Percentiles rank a stretch among this genome's conserved stretches.
These are phyloP conservation scores for Drosophila murphyi DNA, from an alignment of 1,140 invertebrate species.

Conservation along the genomic window DNA sequence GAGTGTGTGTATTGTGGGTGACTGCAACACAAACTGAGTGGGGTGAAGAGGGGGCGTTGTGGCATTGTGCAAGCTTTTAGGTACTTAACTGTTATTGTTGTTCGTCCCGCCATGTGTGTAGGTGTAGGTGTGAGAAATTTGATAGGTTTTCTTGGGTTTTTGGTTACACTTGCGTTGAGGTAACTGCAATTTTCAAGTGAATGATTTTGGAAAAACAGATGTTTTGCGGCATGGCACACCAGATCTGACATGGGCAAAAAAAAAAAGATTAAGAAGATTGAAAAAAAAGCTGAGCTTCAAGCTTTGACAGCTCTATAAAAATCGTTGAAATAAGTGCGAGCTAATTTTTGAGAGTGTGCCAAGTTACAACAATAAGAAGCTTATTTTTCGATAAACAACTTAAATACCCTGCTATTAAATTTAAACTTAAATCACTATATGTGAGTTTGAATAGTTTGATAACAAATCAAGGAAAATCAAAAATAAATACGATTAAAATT, in stretches of 20 bases:
- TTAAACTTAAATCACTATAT: too few species aligned
- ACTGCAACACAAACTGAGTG: conserved; percentile 14
- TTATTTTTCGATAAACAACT: too few species aligned
- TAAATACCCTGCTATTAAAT: too few species aligned
- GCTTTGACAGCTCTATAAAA: too few species aligned
- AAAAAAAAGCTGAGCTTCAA: not conserved
- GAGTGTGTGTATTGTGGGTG: not conserved
- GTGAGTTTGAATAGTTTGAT: too few species aligned
- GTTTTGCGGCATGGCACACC: not conserved
- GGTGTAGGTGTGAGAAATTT: conserved; percentile 79
- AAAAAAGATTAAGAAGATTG: not conserved
- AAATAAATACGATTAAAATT: too few species aligned
- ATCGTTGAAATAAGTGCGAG: too few species aligned
- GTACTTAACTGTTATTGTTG: conserved; percentile 46
- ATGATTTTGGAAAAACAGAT: conserved; percentile 39
- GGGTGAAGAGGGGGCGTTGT: not conserved
- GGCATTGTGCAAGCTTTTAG: conserved; percentile 73
- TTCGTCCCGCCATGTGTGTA: conserved; percentile 43
- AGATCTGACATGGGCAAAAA: not conserved
- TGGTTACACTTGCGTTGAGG: conserved; percentile 50
- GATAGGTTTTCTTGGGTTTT: conserved; percentile 51
- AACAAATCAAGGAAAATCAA: too few species aligned
- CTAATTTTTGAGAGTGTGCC: too few species aligned
- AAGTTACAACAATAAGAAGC: too few species aligned
- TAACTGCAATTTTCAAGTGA: conserved; percentile 61